phyloP scores from a whole-genome alignment of 53 echinoderm and acorn worm genomes.

The Hippasteria phrygiana region DNA sequence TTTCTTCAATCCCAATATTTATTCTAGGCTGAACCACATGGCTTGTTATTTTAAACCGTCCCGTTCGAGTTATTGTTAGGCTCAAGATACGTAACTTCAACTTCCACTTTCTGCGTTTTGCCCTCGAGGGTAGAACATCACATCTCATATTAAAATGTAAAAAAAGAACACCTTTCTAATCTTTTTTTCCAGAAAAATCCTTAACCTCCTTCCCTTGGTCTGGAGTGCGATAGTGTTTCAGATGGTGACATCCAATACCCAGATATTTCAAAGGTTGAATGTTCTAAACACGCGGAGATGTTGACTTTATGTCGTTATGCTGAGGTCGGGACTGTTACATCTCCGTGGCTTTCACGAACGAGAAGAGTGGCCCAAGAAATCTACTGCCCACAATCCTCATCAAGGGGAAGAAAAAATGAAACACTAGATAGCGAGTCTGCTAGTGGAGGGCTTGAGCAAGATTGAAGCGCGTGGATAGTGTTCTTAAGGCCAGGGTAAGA shows the following conservation, averaged over 20 bases:
- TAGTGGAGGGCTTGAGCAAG: not conserved
- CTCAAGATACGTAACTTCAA: not conserved
- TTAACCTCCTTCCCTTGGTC: constrained; percentile 18
- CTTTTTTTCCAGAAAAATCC: constrained; percentile 6
- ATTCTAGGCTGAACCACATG: not conserved
- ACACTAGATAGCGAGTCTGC: constrained; percentile 41
- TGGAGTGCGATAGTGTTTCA: constrained; percentile 42
- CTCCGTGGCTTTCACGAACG: not conserved
- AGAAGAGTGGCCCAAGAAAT: not conserved
- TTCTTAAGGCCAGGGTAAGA: constrained; percentile 44
- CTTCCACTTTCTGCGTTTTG: not conserved
- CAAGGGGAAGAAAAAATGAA: constrained; percentile 29
- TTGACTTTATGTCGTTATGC: constrained; percentile 33
- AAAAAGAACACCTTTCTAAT: not conserved
- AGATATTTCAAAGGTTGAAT: constrained; percentile 28
- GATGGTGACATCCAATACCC: constrained; percentile 15
- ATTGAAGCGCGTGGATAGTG: constrained; percentile 53
- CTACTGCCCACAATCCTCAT: constrained; percentile 14
- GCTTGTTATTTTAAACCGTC: not conserved
- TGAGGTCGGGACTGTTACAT: not conserved
- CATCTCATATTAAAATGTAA: not conserved
- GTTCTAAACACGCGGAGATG: constrained; percentile 33
- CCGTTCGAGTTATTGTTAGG: not conserved
- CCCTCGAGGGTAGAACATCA: not conserved
- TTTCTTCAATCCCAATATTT: not conserved